Percentiles rank a stretch among this genome's conserved stretches.
Evolutionary conservation across 1,140 invertebrate species (phyloP).

Genomic region (Brachionus asplanchnoidis): DNA sequence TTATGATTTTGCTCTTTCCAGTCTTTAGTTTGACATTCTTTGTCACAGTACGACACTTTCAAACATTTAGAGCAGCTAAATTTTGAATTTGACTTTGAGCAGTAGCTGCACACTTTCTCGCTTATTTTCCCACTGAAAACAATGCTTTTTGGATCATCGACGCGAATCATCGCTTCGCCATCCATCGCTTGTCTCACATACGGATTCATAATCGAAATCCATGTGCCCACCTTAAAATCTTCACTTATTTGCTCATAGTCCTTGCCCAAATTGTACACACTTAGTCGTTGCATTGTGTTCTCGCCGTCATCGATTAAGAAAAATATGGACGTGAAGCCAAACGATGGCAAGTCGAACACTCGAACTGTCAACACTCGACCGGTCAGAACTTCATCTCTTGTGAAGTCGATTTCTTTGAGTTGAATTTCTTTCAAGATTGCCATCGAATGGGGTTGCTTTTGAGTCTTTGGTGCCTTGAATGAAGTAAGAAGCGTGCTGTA

Average conservation of each 20-base stretch:
- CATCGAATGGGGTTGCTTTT: not conserved
- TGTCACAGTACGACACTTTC: not conserved
- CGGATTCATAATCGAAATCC: conserved; percentile 6
- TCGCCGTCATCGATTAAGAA: not conserved
- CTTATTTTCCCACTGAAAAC: not conserved
- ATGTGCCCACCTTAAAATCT: not conserved
- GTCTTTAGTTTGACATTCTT: conserved; percentile 10
- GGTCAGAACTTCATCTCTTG: not conserved
- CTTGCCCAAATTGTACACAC: not conserved
- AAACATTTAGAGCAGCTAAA: not conserved
- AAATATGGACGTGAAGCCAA: not conserved
- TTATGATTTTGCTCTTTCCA: not conserved
- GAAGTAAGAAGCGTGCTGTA: not conserved
- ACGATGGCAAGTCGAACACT: not conserved
- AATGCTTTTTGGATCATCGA: not conserved
- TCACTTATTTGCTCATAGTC: not conserved
- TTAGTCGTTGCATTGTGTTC: not conserved
- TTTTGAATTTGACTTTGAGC: not conserved
- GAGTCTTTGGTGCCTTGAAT: not conserved
- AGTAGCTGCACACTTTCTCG: conserved; percentile 2
- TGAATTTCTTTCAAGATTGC: not conserved
- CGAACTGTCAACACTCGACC: not conserved
- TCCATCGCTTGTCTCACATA: not conserved
- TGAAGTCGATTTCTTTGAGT: not conserved
- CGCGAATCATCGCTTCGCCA: not conserved